Evolutionary conservation across 1,140 invertebrate genomes (phyloP), one percentile per base, ranked within the genome.

Genomic region (Neelides sp.): DNA sequence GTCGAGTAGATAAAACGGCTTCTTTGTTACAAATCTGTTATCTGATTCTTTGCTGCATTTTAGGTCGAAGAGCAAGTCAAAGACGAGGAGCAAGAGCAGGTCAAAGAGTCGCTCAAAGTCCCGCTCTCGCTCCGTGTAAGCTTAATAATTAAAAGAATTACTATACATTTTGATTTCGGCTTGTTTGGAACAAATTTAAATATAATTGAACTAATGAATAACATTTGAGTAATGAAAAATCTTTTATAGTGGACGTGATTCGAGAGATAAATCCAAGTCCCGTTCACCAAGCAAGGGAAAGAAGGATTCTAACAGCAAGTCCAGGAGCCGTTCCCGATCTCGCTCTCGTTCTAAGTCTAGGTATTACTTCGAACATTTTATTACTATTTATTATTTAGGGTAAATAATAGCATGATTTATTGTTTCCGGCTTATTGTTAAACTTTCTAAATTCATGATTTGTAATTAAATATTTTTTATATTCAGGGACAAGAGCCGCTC

Each of bases 81-180:
- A 69, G 56, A 72, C 78, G 69, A 65, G 54, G 50, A 62, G 58
- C 3, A 69, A 65, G 42, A 73, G 75, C 41, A 75, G 77, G 41
- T 62, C 55, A 39, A 66, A 62, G 50, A 64, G 65, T 19, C 59
- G 59, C 30, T 64, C 64, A 15, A 61, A 79, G 70, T 66, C 77
- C 42, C 81, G 82, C 61, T 83, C 81, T 27, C 76, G 77, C 41
- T 81, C 79, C 41, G 64, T 65, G 53, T 68, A 56, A 56, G 54
- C 50, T 37, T 35, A 13, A n/a, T 23, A 4, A 34, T 8, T 34
- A 17, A 12, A 27, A 20, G 4, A 43, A 15, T 34, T 8, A 32
- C 32, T 45, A 20, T 20, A 12, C 37, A n/a, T 24, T 36, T 45
- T 8, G 34, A 52, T 23, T 37, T 8, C 3, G 24, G 23, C 24